phyloP scores from a whole-genome alignment of 2,113 vertebrate genomes.

The Microcebus griseorufus region DNA sequence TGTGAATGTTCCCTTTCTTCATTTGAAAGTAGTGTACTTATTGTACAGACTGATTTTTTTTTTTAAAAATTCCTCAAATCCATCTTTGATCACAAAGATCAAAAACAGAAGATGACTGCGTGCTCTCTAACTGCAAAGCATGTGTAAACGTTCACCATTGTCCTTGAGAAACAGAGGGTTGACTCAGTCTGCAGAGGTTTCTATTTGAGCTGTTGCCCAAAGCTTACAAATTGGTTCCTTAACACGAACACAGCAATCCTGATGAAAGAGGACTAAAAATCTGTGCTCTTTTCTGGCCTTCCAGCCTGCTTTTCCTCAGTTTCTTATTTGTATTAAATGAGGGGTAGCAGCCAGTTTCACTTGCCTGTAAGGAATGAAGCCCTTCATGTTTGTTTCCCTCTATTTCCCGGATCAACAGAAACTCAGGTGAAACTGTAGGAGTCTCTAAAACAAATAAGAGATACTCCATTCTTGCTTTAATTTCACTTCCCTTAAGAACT shows the following conservation, averaged over 20 bases:
- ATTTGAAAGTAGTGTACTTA: background rate
- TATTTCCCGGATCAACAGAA: background rate
- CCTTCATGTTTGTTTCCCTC: slow-evolving; percentile 13
- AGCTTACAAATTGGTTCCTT: background rate
- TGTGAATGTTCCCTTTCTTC: background rate
- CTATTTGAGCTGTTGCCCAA: background rate
- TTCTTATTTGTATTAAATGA: background rate
- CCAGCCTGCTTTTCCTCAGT: background rate
- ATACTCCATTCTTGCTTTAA: background rate
- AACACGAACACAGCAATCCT: background rate
- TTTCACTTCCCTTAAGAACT: slow-evolving; percentile 43
- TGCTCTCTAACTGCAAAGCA: background rate
- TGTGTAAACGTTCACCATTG: background rate
- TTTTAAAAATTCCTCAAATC: background rate
- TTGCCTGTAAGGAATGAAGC: slow-evolving; percentile 17
- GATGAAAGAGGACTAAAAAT: background rate
- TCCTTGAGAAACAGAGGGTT: background rate
- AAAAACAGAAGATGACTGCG: background rate
- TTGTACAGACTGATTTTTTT: background rate
- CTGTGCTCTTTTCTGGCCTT: background rate
- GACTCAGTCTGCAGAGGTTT: background rate
- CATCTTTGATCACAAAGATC: slow-evolving; percentile 48
- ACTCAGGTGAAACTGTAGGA: background rate
- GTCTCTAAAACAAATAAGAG: background rate
- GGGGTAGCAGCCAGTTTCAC: background rate